These are phyloP conservation scores for Latrodectus hesperus DNA, from an alignment of 2,888 invertebrate species.

Conservation along the genomic window DNA sequence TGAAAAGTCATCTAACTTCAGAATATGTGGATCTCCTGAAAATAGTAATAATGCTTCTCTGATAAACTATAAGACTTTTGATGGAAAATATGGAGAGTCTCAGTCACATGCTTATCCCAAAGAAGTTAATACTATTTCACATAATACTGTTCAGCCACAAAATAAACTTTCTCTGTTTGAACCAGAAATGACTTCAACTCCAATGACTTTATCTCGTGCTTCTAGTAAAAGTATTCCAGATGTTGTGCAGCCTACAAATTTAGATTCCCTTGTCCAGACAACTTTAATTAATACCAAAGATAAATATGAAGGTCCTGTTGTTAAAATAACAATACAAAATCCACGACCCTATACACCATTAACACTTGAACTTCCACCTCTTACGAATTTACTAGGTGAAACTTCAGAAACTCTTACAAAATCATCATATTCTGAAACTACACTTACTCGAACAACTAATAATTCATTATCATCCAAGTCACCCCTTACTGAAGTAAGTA, in stretches of 20 bases:
- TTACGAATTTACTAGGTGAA: conserved; percentile 84
- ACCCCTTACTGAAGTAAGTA: conserved; percentile 46
- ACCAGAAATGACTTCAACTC: conserved; percentile 66
- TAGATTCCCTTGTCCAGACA: conserved; percentile 58
- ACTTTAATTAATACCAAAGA: conserved; percentile 51
- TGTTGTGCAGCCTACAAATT: conserved; percentile 49
- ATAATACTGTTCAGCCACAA: conserved; percentile 16
- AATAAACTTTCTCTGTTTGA: conserved; percentile 44
- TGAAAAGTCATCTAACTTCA: not conserved
- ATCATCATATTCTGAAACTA: conserved; percentile 95
- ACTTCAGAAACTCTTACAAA: conserved; percentile 96
- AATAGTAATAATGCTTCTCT: not conserved
- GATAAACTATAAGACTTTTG: conserved; percentile 33
- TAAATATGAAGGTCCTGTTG: conserved; percentile 77
- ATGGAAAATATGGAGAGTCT: conserved; percentile 16
- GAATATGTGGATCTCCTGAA: not conserved
- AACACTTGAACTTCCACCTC: conserved; percentile 84
- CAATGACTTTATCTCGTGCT: conserved; percentile 51
- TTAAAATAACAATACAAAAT: conserved; percentile 90
- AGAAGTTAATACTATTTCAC: conserved; percentile 1
- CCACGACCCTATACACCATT: conserved; percentile 77
- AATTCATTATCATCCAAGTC: conserved; percentile 85
- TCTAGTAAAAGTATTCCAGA: conserved; percentile 61
- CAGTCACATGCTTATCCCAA: not conserved
- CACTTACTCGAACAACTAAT: conserved; percentile 94